Evolutionary conservation across 2,797 vertebrate species (phyloP), one percentile per base, ranked within the genome.

Genomic region (Aulostomus chinensis): DNA sequence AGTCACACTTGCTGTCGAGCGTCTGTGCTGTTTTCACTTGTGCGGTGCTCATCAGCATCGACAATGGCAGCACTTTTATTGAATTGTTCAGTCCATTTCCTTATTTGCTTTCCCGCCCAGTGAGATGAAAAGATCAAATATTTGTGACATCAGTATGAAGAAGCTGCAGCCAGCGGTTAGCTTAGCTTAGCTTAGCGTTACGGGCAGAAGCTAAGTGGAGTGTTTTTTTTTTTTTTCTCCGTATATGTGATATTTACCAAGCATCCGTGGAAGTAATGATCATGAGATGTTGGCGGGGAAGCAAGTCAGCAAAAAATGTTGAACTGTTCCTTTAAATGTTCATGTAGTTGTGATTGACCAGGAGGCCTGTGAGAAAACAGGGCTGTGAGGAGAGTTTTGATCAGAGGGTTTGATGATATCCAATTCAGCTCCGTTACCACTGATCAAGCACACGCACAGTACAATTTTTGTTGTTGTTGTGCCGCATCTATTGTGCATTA

Each of bases 1-100:
- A n/a, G n/a, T n/a, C n/a, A n/a, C n/a, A n/a, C n/a, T n/a, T n/a
- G n/a, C n/a, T n/a, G n/a, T n/a, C n/a, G n/a, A n/a, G n/a, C n/a
- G n/a, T n/a, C n/a, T n/a, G n/a, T n/a, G n/a, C n/a, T n/a, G n/a
- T n/a, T n/a, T n/a, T n/a, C n/a, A n/a, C n/a, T n/a, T n/a, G n/a
- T n/a, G n/a, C n/a, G n/a, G n/a, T n/a, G n/a, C n/a, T n/a, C n/a
- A n/a, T n/a, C n/a, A n/a, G n/a, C n/a, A n/a, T n/a, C n/a, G n/a
- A n/a, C n/a, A n/a, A n/a, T n/a, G n/a, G n/a, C n/a, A n/a, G n/a
- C n/a, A n/a, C 13, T 16, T 34, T 24, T 12, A 18, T 35, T 22
- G 41, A 62, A 29, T 33, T 14, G 13, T 63, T 40, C 32, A 38
- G 43, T 39, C 11, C 43, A 22, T 13, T 42, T 10, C 31, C 17